Percentiles rank a stretch among this genome's conserved stretches.
Conservation (phyloP, 2,113 vertebrate genomes). For the Sylvicapra grimmia region DNA sequence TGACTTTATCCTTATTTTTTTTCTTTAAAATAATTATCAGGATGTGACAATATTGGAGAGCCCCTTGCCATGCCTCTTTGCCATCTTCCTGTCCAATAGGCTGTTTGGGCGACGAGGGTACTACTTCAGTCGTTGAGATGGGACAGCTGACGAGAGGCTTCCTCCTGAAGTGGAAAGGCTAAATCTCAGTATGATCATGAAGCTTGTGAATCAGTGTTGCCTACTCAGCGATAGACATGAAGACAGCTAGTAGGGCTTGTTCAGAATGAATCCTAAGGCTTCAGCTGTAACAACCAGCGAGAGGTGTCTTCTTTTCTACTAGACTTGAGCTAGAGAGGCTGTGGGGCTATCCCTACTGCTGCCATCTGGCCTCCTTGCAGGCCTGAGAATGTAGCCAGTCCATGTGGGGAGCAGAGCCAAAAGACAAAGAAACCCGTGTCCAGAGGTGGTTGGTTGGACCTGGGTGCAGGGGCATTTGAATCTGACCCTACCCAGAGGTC, state of each 20-base stretch:
- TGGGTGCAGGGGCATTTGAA: neutral
- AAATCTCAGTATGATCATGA: neutral
- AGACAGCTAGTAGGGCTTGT: neutral
- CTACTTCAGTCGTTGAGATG: neutral
- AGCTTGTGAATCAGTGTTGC: neutral
- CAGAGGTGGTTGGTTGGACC: neutral
- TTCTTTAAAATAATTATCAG: constrained; percentile 15
- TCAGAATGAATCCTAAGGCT: neutral
- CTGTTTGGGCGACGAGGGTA: neutral
- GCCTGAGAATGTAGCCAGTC: neutral
- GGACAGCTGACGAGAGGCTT: neutral
- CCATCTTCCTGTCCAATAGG: neutral
- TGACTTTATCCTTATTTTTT: constrained; percentile 51
- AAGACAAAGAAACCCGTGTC: neutral
- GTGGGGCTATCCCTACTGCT: neutral
- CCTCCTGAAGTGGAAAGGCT: neutral
- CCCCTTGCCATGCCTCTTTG: neutral
- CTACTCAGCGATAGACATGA: neutral
- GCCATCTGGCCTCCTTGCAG: neutral
- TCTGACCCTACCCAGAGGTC: neutral
- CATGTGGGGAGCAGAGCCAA: neutral
- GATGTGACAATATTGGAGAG: neutral
- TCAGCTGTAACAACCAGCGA: neutral
- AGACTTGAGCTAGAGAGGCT: neutral
- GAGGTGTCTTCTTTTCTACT: neutral